Evolutionary conservation across 2,797 vertebrate genomes (phyloP), one percentile per base, ranked within the genome.

Genomic region (Esox masquinongy): DNA sequence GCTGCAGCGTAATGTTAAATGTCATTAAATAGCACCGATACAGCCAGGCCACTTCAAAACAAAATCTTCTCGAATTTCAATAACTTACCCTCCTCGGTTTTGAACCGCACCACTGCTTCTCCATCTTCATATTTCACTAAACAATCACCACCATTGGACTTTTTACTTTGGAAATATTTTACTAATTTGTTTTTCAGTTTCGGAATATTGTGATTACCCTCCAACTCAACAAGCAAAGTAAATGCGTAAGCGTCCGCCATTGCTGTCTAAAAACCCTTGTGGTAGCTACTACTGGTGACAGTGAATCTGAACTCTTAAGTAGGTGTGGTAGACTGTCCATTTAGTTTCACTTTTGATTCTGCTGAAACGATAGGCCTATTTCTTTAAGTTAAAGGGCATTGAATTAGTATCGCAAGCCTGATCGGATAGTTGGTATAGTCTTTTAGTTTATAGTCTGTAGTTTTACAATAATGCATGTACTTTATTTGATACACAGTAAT

Each of bases 131-230:
- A 76, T 0, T 90, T 79, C 0, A 94, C 88, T 0, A 73, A 63
- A 69, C 94, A 94, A 63, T 94, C 93, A 1, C 93, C 93, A 0
- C 94, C 94, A 47, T 80, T 77, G 0, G 93, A 83, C 31, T 88
- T 93, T 49, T 79, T 93, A 49, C 93, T 94, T 4, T 93, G 92
- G 19, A 95, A 94, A 15, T 95, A 93, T 53, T 93, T 94, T 0
- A 78, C 72, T 0, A 95, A 49, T 19, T 94, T 94, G 29, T 79
- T 92, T 78, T 84, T 93, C 0, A 93, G n/a, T 17, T 63, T 91
- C 0, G 77, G 73, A 0, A 70, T 12, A 0, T 71, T 47, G 17
- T 79, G 73, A 53, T 79, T 76, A 64, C 89, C 82, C 2, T 83
- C 85, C 4, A 93, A 50, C 1, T 92, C 87, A 1, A 91, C 91